phyloP scores from a whole-genome alignment of 35 echinoderm and acorn worm species.

The Hemicentrotus pulcherrimus region DNA sequence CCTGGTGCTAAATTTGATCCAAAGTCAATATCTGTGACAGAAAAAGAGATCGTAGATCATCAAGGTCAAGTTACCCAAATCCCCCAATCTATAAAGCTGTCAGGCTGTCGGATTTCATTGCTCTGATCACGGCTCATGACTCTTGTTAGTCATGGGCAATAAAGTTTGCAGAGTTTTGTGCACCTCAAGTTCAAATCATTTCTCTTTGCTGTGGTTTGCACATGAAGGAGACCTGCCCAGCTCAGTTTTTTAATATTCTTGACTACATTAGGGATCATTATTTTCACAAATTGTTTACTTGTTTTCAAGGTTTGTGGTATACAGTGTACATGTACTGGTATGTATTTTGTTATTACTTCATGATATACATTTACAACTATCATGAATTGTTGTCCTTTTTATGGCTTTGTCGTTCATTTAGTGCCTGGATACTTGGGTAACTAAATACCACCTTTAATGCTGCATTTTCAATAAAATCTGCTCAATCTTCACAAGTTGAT shows the following conservation, averaged over 20 bases:
- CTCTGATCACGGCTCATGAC: neutral
- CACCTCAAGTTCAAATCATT: neutral
- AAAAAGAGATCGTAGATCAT: neutral
- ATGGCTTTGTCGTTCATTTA: too few relatives aligned
- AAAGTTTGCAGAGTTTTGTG: neutral
- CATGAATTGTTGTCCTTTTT: too few relatives aligned
- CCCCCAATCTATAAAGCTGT: conserved; percentile 16
- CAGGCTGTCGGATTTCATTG: conserved; percentile 7
- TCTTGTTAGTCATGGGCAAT: neutral
- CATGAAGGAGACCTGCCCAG: neutral
- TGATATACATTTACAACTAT: too few relatives aligned
- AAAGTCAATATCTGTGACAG: neutral
- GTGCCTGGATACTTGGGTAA: too few relatives aligned
- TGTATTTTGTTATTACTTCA: too few relatives aligned
- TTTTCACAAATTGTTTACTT: neutral
- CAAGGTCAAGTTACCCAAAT: neutral
- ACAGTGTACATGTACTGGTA: neutral
- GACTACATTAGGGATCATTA: neutral
- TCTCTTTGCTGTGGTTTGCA: neutral
- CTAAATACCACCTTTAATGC: too few relatives aligned
- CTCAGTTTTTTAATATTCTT: neutral
- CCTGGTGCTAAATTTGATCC: neutral
- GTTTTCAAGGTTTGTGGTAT: neutral
- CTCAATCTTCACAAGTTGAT: too few relatives aligned
- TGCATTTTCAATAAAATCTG: too few relatives aligned